Conservation (phyloP, 2,888 invertebrate species). For the Trilocha varians region DNA sequence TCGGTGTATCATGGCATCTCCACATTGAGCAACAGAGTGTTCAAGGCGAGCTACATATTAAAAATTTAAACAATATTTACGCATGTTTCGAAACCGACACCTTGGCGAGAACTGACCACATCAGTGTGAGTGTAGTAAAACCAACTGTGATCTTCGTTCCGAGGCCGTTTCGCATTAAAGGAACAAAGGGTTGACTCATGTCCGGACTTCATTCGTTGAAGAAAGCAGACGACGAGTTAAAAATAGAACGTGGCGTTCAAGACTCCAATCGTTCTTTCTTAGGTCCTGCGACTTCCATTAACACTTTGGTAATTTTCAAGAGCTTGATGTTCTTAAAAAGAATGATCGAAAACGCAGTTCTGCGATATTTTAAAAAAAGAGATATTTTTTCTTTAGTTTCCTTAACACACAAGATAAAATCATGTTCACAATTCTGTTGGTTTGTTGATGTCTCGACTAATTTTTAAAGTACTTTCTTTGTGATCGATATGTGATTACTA, state of each 20-base stretch:
- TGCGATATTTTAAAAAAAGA: no score
- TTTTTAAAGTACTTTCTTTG: no score
- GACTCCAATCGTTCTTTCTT: conserved; percentile 45
- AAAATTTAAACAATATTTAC: conserved; percentile 52
- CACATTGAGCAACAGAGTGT: conserved; percentile 47
- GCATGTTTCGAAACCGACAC: conserved; percentile 47
- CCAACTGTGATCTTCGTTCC: conserved; percentile 27
- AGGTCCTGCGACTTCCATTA: conserved; percentile 19
- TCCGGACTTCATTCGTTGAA: conserved; percentile 47
- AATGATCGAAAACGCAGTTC: no score
- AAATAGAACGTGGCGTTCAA: conserved; percentile 55
- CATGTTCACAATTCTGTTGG: no score
- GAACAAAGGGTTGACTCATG: conserved; percentile 66
- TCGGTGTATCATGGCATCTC: conserved; percentile 45
- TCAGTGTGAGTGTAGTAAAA: conserved; percentile 15
- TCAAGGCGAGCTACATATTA: conserved; percentile 60
- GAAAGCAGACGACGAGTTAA: conserved; percentile 53
- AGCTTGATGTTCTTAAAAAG: neutral
- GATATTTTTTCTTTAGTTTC: no score
- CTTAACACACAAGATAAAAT: no score
- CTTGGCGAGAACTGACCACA: conserved; percentile 36
- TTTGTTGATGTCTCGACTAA: no score
- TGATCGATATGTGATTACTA: no score
- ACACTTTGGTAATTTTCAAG: neutral
- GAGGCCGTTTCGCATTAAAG: conserved; percentile 41